Base-by-base conservation (phyloP, 2,113 vertebrate species). In the Micromys minutus region DNA sequence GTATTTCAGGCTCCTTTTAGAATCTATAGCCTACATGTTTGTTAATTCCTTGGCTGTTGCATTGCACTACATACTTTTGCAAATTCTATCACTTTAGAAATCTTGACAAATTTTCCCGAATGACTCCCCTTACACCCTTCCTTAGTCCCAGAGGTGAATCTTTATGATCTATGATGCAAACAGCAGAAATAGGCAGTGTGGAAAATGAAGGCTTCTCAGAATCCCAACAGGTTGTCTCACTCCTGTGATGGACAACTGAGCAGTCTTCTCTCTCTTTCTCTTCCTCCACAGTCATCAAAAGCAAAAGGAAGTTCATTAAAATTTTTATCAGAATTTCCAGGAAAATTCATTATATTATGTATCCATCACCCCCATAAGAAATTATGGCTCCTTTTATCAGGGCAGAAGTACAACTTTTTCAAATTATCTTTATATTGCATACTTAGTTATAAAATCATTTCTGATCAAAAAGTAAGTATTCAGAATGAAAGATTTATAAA, bases 231-330 rank as follows among this genome's bases (percentile, higher is more conserved):
- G 65, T 16, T 26, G n/a, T 26, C 3, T 22, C 52, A 1, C 19
- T 74, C 4, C 52, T 5, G 1, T 75, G 0, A 52, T 17, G 2
- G n/a, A 4, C 47, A 8, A 8, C 15, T 45, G 42, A 11, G 3
- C 4, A 42, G 31, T 45, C 7, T 84, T 29, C 22, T 45, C 10
- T 8, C 0, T 45, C 26, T 22, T 87, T 7, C 8, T 77, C 36
- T 89, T 57, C 8, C 42, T 55, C 52, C 22, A 1, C 3, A 65
- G 10, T 15, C 63, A 69, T 67, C 45, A 3, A 86, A 34, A 67
- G 29, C n/a, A 22, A 67, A 86, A 39, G 69, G 10, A 90, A 92
- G 55, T 72, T 10, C 1, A 69, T 71, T 77, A 80, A 63, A 22
- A 0, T 19, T 69, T 92, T 24, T 77, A 6, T 45, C 0, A 91